Evolutionary conservation across 1,140 invertebrate species (phyloP), one percentile per base, ranked within the genome.

Genomic region (Drosophila murphyi): DNA sequence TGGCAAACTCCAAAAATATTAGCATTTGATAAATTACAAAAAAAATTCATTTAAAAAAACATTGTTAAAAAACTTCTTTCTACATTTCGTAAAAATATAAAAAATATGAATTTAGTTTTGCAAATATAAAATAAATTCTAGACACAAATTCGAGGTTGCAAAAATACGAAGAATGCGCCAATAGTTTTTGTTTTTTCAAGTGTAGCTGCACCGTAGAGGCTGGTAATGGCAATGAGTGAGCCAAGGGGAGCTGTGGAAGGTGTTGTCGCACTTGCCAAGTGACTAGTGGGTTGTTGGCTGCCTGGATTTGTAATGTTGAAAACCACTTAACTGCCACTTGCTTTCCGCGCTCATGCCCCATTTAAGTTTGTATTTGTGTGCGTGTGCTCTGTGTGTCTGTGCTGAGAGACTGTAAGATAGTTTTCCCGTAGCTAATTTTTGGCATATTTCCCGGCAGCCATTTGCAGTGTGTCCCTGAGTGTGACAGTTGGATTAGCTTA

Each of bases 401-500:
- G 51, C 7, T 43, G 39, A n/a, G 39, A 43, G 39, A 43, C 39
- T 43, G 41, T 31, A 28, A 56, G 51, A 64, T 72, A 72, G 47
- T 74, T 73, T 69, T 68, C 41, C 56, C 65, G 65, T 56, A 60
- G 32, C 47, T 82, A 69, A 64, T 85, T 85, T 89, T 78, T 88
- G 80, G 80, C 77, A 80, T 74, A 74, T 74, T 80, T 77, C 76
- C 65, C 82, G 79, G 79, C 75, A 80, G 72, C 63, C 73, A 75
- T 80, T 87, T 80, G 56, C 70, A 12, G 37, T 60, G 61, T 48
- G 69, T 67, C 76, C 67, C 82, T 85, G 78, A 78, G 76, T 61
- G 57, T 79, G 82, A 82, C 82, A 87, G 72, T 83, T 85, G 83
- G 78, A 80, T 85, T 78, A 85, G 85, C 63, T 74, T 8, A 8